A percentile compares a stretch with the other conserved stretches of the same genome.
phyloP scores from a whole-genome alignment of 2,113 vertebrate species.

The Neopipo cinnamomea region DNA sequence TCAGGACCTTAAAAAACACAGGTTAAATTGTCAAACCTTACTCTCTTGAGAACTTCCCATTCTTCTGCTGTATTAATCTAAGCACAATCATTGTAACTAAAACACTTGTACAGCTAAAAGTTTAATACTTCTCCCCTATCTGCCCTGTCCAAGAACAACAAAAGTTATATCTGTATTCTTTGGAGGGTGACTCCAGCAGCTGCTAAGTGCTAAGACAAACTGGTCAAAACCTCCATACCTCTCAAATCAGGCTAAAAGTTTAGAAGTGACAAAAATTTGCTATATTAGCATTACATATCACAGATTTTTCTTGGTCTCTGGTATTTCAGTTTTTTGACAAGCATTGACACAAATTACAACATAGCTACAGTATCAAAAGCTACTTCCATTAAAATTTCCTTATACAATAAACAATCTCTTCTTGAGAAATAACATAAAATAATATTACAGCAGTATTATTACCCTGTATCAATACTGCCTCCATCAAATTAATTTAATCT shows the following conservation, averaged over 20 bases:
- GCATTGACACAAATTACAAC: not conserved
- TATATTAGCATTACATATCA: not conserved
- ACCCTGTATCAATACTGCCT: not conserved
- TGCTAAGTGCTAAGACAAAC: not conserved
- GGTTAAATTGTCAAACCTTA: not conserved
- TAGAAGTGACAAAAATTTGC: not conserved
- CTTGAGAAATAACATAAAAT: not conserved
- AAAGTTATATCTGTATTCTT: not conserved
- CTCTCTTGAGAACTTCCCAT: not conserved
- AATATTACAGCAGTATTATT: not conserved
- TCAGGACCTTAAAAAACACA: not conserved
- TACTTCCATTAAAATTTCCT: not conserved
- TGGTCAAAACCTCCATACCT: not conserved
- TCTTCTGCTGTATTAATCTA: not conserved
- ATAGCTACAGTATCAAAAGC: not conserved
- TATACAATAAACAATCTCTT: not conserved
- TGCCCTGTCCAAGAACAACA: not conserved
- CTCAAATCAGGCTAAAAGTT: not conserved
- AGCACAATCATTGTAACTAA: not conserved
- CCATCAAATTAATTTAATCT: slow-evolving; percentile 6
- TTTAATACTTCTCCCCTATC: not conserved
- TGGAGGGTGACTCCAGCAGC: not conserved
- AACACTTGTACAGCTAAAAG: not conserved
- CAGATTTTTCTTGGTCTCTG: not conserved
- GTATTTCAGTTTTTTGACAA: not conserved